phyloP scores from a whole-genome alignment of 2,113 vertebrate genomes.

The Galeopterus variegatus region DNA sequence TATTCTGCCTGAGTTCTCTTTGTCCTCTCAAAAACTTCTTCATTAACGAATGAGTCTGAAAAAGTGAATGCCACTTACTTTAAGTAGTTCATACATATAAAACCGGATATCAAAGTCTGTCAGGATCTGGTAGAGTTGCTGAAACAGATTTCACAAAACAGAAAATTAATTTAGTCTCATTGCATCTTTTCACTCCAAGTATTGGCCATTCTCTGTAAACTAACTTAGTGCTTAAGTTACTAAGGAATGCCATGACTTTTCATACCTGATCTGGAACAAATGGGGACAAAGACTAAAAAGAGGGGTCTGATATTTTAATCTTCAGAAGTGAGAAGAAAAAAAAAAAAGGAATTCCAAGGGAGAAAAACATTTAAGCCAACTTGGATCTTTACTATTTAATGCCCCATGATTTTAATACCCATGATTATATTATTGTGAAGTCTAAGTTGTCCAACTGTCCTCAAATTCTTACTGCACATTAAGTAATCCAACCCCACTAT shows the following conservation, averaged over 20 bases:
- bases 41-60: slow-evolving; percentile 4
- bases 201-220: neutral
- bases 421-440: neutral
- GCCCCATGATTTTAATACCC: neutral
- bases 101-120: slow-evolving; percentile 99
- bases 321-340: neutral
- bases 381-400: neutral
- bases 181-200: neutral
- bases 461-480: neutral
- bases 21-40: neutral
- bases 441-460: neutral
- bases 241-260: neutral
- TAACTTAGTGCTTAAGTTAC: neutral
- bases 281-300: slow-evolving; percentile 11
- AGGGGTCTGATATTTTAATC: neutral
- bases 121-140: slow-evolving; percentile 99
- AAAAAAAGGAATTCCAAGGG: neutral
- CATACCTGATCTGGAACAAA: slow-evolving; percentile 23
- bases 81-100: slow-evolving; percentile 99
- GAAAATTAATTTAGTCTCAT: slow-evolving; percentile 70
- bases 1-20: neutral
- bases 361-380: neutral
- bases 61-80: slow-evolving; percentile 91
- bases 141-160: slow-evolving; percentile 85
- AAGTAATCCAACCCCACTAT: neutral